Evolutionary conservation across 2,113 vertebrate species (phyloP).

Genomic region (Cavia porcellus): DNA sequence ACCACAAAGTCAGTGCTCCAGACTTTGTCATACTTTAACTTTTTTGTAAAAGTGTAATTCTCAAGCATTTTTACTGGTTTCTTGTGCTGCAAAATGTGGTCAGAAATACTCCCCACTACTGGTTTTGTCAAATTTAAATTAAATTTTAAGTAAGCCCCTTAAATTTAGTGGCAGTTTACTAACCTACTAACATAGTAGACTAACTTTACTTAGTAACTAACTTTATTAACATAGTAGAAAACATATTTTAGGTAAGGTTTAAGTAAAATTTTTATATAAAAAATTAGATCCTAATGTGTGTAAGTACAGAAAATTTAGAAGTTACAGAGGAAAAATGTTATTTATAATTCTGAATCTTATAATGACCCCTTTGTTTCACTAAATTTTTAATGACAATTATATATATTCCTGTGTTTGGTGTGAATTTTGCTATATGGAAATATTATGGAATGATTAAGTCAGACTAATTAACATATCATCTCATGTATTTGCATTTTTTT

Average conservation of each 20-base stretch:
- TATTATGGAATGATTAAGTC: neutral
- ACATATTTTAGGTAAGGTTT: neutral
- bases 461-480: neutral
- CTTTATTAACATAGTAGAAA: neutral
- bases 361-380: neutral
- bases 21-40: constrained; percentile 6
- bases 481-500: neutral
- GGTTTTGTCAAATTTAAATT: constrained; percentile 42
- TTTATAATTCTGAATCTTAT: neutral
- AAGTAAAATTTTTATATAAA: constrained; percentile 45
- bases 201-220: too few relatives aligned
- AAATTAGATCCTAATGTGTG: neutral
- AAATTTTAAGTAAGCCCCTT: constrained; percentile 28
- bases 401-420: neutral
- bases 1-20: constrained; percentile 11
- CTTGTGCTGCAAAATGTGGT: neutral
- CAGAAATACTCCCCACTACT: neutral
- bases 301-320: neutral
- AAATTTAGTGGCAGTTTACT: constrained; percentile 49
- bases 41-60: constrained; percentile 34
- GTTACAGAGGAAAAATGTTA: constrained; percentile 8
- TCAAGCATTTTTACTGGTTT: constrained; percentile 14
- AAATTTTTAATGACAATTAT: neutral
- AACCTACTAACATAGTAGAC: too few relatives aligned
- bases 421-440: neutral